Evolutionary conservation across 2,888 invertebrate genomes (phyloP).

Genomic region (Phoronis australis): DNA sequence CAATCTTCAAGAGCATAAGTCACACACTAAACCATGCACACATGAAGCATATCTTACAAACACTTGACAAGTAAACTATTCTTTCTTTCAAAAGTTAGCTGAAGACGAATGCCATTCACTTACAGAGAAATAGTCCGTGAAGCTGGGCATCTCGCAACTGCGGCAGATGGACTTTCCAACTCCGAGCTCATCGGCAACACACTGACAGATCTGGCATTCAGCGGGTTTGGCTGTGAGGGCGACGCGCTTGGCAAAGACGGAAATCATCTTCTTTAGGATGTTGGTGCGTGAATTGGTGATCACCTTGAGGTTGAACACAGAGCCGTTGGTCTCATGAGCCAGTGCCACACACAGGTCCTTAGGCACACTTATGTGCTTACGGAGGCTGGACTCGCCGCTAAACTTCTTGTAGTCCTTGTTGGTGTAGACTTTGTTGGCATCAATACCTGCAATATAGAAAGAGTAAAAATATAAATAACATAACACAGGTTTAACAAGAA

Average conservation of each 20-base stretch:
- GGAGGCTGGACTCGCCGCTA: constrained; percentile 69
- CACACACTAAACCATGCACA: too few relatives aligned
- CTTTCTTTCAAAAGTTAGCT: too few relatives aligned
- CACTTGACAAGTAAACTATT: too few relatives aligned
- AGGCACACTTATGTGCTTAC: constrained; percentile 48
- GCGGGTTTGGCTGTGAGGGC: constrained; percentile 39
- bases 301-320: constrained; percentile 61
- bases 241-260: constrained; percentile 47
- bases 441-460: constrained; percentile 61
- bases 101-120: too few relatives aligned
- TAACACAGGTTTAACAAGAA: constrained; percentile 53
- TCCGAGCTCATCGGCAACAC: constrained; percentile 51
- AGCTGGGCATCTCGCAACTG: constrained; percentile 19
- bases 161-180: constrained; percentile 48
- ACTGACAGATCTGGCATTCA: constrained; percentile 54
- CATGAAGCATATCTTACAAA: too few relatives aligned
- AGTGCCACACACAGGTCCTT: constrained; percentile 61
- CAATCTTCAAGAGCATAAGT: too few relatives aligned
- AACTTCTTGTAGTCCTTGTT: constrained; percentile 65
- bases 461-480: constrained; percentile 62
- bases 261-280: constrained; percentile 42
- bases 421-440: constrained; percentile 69
- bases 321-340: constrained; percentile 63
- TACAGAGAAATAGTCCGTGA: too few relatives aligned
- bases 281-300: constrained; percentile 18